Base-by-base conservation (phyloP, 2,113 vertebrate species). In the Turnix velox region DNA sequence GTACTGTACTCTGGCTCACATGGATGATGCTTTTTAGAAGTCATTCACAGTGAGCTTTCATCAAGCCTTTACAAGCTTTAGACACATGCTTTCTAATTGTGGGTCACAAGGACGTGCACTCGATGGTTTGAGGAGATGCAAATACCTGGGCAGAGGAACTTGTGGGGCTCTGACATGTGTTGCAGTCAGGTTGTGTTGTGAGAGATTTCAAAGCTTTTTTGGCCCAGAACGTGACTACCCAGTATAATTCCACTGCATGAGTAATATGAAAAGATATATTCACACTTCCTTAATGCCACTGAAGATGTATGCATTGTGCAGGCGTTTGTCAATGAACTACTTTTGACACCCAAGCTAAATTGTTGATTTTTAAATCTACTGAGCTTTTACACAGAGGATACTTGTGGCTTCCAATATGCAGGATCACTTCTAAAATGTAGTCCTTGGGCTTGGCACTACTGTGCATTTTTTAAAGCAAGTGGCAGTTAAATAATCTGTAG, bases 401-500 rank as follows among this genome's bases (percentile, higher is more conserved):
- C 86, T 94, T 91, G 88, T 96, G 73, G 76, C 90, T 97, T 97
- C 63, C 82, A 93, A 87, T 96, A 97, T 97, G 93, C 83, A 93
- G 93, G 93, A 96, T 97, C 97, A 97, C 93, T 98, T 97, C 95
- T 98, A 97, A 97, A 97, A 95, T 97, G 96, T 83, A 95, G 95
- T 96, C 87, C 90, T 92, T 92, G 84, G 86, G 90, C 95, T 95
- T 77, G 92, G 93, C 94, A 92, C 86, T 94, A 86, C 93, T 90
- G 80, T 95, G 85, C 88, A 11, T 87, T 95, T 93, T 84, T 74
- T 24, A 92, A 91, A 67, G 84, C 66, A 72, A 77, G 66, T 76
- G 72, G 61, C 54, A 75, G 51, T 93, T 57, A 71, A 89, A 51
- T 69, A 58, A 69, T 69, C 54, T 71, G 37, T 57, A 48, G 78